Base-by-base conservation (phyloP, 2,888 invertebrate species). In the Girardia tigrina region DNA sequence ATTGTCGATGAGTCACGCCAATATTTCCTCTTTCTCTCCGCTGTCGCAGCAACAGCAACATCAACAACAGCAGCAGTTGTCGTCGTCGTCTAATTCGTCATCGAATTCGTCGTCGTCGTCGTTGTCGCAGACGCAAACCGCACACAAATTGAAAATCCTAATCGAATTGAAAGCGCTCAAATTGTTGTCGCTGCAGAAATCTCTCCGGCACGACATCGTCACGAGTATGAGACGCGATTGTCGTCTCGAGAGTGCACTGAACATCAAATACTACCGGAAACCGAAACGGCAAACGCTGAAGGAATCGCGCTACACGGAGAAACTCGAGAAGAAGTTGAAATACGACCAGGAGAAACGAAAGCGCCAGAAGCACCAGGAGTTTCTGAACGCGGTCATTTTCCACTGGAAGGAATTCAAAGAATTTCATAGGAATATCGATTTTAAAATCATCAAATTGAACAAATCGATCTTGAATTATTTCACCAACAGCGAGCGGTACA, bases 401-500 rank as follows among this genome's bases (percentile, higher is more conserved):
- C 72, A 72, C 26, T 29, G 23, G 20, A 72, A 72, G 29, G 72
- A 72, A 26, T 26, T 72, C 29, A 29, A 42, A 29, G 72, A 72
- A 8, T 72, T 72, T 42, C 42, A 72, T 42, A 23, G 42, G 28
- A 20, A 23, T 20, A 23, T 42, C n/a, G 29, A 72, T 28, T 72
- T 90, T 0, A 93, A 92, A 84, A 84, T 92, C 82, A 89, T 89
- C 16, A 90, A 94, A 78, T 88, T 95, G 80, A 95, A 95, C 86
- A 95, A 94, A 85, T 92, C 95, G 0, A 90, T 98, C 29, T 89
- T 94, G 87, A 92, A 91, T 83, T 91, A 95, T 85, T 97, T 98
- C 85, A 94, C 94, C 1, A 98, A 98, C 86, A 95, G 94, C 8
- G 98, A 98, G 84, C 88, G 95, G 27, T 97, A 98, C 85, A 97